phyloP scores from a whole-genome alignment of 2,888 invertebrate species.

The Cantharis nigra region DNA sequence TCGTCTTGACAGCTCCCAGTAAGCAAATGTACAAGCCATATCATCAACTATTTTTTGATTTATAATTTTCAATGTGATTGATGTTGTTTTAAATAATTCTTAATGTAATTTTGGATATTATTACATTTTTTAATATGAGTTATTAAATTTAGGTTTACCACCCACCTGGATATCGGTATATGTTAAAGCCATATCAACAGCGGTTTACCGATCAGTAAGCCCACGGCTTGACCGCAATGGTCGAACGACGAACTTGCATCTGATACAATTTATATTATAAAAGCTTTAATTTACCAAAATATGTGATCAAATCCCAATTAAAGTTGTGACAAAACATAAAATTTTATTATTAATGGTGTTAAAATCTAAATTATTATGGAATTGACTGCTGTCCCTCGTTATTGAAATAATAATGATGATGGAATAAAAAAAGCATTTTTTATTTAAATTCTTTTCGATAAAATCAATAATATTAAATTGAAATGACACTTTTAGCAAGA shows the following conservation, averaged over 20 bases:
- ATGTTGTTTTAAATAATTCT: conserved; percentile 1
- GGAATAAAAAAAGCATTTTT: not conserved
- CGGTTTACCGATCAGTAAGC: not conserved
- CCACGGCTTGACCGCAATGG: not conserved
- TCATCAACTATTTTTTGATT: conserved; percentile 9
- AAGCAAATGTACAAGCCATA: conserved; percentile 15
- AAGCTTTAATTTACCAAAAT: not conserved
- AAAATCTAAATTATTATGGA: too few species aligned
- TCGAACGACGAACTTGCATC: not conserved
- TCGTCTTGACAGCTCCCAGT: conserved; percentile 20
- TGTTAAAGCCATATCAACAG: not conserved
- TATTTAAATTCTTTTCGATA: not conserved
- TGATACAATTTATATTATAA: not conserved
- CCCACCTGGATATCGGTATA: not conserved
- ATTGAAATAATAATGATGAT: not conserved
- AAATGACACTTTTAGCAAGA: not conserved
- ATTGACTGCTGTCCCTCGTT: not conserved
- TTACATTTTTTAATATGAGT: not conserved
- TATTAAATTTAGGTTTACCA: not conserved
- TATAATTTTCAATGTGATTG: conserved; percentile 5
- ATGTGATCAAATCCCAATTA: not conserved
- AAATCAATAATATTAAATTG: not conserved
- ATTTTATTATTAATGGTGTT: not conserved
- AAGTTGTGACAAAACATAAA: not conserved
- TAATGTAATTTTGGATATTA: not conserved